Evolutionary conservation across 2,888 invertebrate genomes (phyloP), one percentile per base, ranked within the genome.

Genomic region (Seira ritae): DNA sequence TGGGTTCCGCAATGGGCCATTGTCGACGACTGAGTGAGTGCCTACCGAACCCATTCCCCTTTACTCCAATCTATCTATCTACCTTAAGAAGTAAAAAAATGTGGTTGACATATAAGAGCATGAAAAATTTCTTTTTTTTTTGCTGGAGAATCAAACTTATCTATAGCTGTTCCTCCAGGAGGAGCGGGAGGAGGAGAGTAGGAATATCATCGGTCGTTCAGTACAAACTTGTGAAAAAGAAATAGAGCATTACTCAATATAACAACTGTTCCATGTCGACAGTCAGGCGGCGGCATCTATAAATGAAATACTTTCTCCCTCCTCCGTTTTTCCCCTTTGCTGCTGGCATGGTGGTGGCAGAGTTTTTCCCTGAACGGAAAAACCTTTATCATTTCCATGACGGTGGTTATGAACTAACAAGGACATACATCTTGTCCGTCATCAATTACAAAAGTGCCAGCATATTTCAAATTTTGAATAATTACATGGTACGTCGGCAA

Each of bases 391-490:
- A 80, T 84, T 83, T 78, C 78, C 66, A 69, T 79, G 70, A 78
- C 74, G 74, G 69, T 67, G 78, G 42, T 72, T 69, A 73, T 74
- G 74, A 73, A 74, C 78, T 74, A 77, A 70, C 70, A 65, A 83
- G 74, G 78, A 83, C 74, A 83, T 83, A 78, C 78, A 83, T 83
- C 83, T 83, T 83, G 83, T 62, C 83, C 83, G 62, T 74, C 85
- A 85, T 85, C 85, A 85, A 85, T 85, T 85, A 85, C 80, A 55
- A 80, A 80, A 85, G 77, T 85, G 85, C 83, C 85, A 83, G 85
- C 85, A 85, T 85, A 83, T 83, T 82, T 85, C 85, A 85, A 83
- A 80, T 76, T 85, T 85, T 85, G 85, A 85, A 80, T 83, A 85
- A 85, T 85, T 85, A 85, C 85, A 83, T 76, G 75, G 72, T 82